Conservation (phyloP, 1,140 invertebrate species). For the Mylabris phalerata region DNA sequence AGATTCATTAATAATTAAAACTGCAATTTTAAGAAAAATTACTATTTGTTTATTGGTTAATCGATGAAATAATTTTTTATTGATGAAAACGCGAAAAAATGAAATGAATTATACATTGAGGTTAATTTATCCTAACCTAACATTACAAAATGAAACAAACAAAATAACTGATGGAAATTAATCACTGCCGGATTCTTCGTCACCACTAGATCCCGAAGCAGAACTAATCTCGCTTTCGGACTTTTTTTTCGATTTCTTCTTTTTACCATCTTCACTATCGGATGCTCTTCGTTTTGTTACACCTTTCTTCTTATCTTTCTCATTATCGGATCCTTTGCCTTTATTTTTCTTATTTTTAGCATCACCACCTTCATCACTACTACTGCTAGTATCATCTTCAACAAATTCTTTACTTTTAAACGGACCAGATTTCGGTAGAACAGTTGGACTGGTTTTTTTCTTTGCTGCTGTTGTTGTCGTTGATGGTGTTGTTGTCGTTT, state of each 20-base stretch:
- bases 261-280: not conserved
- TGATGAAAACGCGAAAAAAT: too few species aligned
- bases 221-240: conserved; percentile 36
- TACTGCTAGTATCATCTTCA: conserved; percentile 57
- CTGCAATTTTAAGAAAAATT: too few species aligned
- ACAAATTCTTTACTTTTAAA: conserved; percentile 94
- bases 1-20: too few species aligned
- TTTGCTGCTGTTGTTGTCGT: conserved; percentile 30
- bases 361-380: conserved; percentile 49
- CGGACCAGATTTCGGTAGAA: conserved; percentile 43
- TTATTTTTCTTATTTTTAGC: conserved; percentile 36
- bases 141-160: not conserved
- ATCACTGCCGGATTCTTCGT: conserved; percentile 37
- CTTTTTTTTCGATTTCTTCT: conserved; percentile 33
- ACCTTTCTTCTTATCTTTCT: not conserved
- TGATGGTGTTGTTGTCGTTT: too few species aligned
- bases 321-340: conserved; percentile 22
- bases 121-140: conserved; percentile 2
- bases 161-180: conserved; percentile 21
- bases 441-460: conserved; percentile 47
- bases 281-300: conserved; percentile 1
- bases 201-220: conserved; percentile 42
- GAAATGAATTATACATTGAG: not conserved
- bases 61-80: too few species aligned
- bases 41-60: too few species aligned